phyloP scores from a whole-genome alignment of 64 coral and sea anemone species.

The Stichodactyla mertensii region DNA sequence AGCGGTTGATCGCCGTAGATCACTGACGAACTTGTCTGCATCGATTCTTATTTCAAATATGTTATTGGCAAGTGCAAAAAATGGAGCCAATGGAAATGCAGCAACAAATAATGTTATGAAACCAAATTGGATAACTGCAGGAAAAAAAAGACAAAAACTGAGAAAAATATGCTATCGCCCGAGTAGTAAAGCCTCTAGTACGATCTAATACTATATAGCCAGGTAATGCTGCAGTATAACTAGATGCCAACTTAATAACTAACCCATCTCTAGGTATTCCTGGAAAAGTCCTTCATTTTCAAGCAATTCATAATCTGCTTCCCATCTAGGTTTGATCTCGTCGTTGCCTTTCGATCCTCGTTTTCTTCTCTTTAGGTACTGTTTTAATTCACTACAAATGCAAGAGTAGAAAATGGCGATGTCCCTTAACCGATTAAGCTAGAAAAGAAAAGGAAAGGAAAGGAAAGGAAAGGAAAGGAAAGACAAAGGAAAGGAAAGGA shows the following conservation, averaged over 20 bases:
- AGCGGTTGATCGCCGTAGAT: conserved; percentile 72
- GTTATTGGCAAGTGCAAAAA: conserved; percentile 90
- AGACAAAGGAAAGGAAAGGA: background rate
- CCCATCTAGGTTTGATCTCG: conserved; percentile 88
- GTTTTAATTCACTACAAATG: conserved; percentile 67
- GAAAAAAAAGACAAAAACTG: background rate
- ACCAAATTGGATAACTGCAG: conserved; percentile 85
- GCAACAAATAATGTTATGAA: conserved; percentile 95
- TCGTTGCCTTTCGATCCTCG: conserved; percentile 56
- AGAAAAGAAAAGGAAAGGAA: background rate
- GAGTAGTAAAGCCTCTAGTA: too few relatives aligned
- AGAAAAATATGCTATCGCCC: background rate
- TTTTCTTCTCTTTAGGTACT: conserved; percentile 72
- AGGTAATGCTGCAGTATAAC: background rate
- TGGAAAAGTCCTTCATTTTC: conserved; percentile 95
- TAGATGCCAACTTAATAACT: background rate
- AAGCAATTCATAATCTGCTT: conserved; percentile 87
- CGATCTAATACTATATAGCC: background rate
- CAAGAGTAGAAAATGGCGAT: background rate
- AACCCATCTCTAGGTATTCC: conserved; percentile 99
- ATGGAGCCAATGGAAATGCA: conserved; percentile 87
- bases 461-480: too few relatives aligned
- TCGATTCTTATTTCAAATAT: conserved; percentile 91
- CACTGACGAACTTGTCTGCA: conserved; percentile 84
- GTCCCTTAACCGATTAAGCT: background rate